Evolutionary conservation across 2,113 vertebrate species (phyloP).

Genomic region (Pelecanus crispus): DNA sequence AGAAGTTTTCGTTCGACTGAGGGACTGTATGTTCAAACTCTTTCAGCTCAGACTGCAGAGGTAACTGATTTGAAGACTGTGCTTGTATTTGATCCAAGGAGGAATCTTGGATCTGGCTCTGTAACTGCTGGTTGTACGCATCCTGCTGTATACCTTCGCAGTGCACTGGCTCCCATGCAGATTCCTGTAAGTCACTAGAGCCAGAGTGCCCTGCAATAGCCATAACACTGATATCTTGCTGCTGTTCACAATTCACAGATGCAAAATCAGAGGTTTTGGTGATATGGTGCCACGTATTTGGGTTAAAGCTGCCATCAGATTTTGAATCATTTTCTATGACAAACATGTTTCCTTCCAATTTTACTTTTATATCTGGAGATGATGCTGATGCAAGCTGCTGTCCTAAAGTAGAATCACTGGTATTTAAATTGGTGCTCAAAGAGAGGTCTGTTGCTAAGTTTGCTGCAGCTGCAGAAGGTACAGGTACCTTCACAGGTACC

Average conservation of each 20-base stretch:
- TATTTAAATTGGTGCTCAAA: conserved; percentile 66
- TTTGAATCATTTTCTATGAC: conserved; percentile 76
- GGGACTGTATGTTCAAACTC: conserved; percentile 84
- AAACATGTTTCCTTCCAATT: conserved; percentile 80
- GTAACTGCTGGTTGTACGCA: conserved; percentile 74
- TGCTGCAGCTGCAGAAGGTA: conserved; percentile 63
- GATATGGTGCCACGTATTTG: conserved; percentile 78
- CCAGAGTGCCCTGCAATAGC: conserved; percentile 68
- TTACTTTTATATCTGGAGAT: conserved; percentile 78
- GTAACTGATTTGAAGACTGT: conserved; percentile 79
- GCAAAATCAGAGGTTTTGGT: conserved; percentile 72
- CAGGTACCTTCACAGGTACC: conserved; percentile 67
- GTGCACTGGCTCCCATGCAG: conserved; percentile 73
- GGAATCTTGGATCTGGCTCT: conserved; percentile 81
- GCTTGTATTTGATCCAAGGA: conserved; percentile 72
- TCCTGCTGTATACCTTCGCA: conserved; percentile 77
- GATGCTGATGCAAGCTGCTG: conserved; percentile 72
- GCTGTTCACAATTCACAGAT: conserved; percentile 66
- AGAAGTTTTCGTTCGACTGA: conserved; percentile 88
- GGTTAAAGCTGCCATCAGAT: conserved; percentile 75
- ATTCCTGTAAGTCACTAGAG: conserved; percentile 79
- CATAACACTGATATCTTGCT: conserved; percentile 69
- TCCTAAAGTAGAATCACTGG: conserved; percentile 72
- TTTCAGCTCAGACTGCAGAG: conserved; percentile 82
- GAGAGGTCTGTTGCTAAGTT: conserved; percentile 62